Conservation (phyloP, 2,797 vertebrate species). For the Morus bassanus region DNA sequence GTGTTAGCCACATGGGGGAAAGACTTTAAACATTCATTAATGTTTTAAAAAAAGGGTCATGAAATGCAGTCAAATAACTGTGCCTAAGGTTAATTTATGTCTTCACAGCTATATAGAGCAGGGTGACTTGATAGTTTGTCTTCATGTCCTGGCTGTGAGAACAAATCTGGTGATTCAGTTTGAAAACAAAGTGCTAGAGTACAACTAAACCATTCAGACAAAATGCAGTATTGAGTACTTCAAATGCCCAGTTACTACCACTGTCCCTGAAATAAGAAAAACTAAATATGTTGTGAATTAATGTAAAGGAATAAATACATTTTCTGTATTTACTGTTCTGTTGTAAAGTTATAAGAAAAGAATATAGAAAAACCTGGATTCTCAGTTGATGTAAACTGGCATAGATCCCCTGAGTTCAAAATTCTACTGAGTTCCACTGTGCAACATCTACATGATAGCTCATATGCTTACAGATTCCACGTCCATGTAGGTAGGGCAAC, state of each 20-base stretch:
- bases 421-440: background rate
- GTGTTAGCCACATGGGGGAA: constrained; percentile 49
- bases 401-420: background rate
- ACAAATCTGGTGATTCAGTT: background rate
- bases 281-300: rapidly evolving
- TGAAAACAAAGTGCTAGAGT: background rate
- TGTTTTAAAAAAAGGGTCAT: constrained; percentile 2
- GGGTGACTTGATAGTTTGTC: background rate
- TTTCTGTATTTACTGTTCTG: background rate
- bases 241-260: background rate
- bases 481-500: background rate
- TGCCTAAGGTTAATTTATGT: constrained; percentile 47
- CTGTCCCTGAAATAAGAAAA: background rate
- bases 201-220: background rate
- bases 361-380: background rate
- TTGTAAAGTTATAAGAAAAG: background rate
- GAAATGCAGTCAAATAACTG: constrained; percentile 34
- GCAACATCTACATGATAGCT: rapidly evolving
- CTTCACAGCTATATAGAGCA: constrained; percentile 22
- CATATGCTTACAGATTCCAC: background rate
- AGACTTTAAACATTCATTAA: constrained; percentile 48
- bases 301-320: background rate
- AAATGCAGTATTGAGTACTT: background rate
- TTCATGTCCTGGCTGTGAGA: background rate
- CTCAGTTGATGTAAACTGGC: background rate